Percentiles rank a stretch among this genome's conserved stretches.
Conservation (phyloP, 2,888 invertebrate species). For the Agonopterix alstromeriana region DNA sequence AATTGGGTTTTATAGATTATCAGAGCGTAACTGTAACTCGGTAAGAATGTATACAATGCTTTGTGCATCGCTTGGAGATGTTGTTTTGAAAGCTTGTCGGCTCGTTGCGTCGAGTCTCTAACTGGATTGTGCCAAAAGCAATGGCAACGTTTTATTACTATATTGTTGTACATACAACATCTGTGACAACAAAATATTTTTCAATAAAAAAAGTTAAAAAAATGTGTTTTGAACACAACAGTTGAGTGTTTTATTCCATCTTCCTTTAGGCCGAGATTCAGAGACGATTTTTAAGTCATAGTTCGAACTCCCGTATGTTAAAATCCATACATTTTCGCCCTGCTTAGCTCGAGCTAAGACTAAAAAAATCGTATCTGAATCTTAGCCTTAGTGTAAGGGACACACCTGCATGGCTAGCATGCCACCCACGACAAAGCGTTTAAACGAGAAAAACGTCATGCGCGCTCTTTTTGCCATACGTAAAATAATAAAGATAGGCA, state of each 20-base stretch:
- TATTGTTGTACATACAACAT: conserved; percentile 45
- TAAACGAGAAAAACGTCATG: too few species aligned
- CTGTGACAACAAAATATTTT: conserved; percentile 66
- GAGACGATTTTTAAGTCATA: too few species aligned
- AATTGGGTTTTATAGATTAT: conserved; percentile 33
- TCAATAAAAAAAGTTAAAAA: conserved; percentile 71
- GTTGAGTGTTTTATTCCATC: conserved; percentile 46
- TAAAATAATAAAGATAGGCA: too few species aligned
- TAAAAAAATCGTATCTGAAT: too few species aligned
- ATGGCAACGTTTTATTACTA: conserved; percentile 41
- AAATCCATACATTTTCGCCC: too few species aligned
- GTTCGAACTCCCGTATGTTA: too few species aligned
- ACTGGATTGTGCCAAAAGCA: conserved; percentile 42
- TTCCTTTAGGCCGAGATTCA: not conserved
- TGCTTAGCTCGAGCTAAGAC: too few species aligned
- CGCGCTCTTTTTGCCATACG: too few species aligned
- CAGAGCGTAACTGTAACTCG: not conserved
- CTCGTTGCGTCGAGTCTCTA: conserved; percentile 20
- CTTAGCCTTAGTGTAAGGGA: too few species aligned
- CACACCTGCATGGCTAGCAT: too few species aligned
- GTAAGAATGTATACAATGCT: conserved; percentile 5
- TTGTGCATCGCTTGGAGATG: conserved; percentile 11
- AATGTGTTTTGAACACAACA: conserved; percentile 76
- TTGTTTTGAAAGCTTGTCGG: conserved; percentile 10
- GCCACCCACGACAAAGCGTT: too few species aligned